Evolutionary conservation across 1,140 invertebrate species (phyloP).

Genomic region (Cyrtorhinus lividipennis): DNA sequence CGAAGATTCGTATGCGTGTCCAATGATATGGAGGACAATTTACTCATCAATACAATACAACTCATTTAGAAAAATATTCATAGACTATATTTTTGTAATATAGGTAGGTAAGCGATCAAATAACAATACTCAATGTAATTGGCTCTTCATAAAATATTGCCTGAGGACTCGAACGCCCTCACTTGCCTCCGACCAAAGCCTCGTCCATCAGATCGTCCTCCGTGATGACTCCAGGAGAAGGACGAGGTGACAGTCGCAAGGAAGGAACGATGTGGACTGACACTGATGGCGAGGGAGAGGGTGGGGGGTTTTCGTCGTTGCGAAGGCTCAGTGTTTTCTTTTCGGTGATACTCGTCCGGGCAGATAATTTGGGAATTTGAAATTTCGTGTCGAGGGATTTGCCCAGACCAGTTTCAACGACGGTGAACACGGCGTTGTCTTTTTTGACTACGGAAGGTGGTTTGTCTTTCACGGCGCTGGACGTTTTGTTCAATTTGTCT

Average conservation of each 20-base stretch:
- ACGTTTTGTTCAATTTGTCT: slow-evolving; percentile 34
- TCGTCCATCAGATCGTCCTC: slow-evolving; percentile 84
- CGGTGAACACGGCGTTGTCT: slow-evolving; percentile 28
- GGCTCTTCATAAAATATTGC: not conserved
- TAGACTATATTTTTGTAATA: not conserved
- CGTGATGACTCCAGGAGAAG: slow-evolving; percentile 64
- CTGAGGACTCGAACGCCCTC: too few species aligned
- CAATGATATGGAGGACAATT: too few species aligned
- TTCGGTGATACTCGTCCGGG: slow-evolving; percentile 28
- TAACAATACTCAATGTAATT: too few species aligned
- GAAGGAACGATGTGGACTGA: slow-evolving; percentile 65
- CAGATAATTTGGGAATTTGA: slow-evolving; percentile 69
- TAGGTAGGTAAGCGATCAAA: too few species aligned
- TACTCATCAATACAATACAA: not conserved
- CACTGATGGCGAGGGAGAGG: slow-evolving; percentile 47
- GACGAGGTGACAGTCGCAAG: slow-evolving; percentile 52
- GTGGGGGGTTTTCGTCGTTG: slow-evolving; percentile 39
- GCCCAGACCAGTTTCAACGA: slow-evolving; percentile 51
- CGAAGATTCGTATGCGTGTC: too few species aligned
- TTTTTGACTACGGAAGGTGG: slow-evolving; percentile 51
- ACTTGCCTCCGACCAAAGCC: slow-evolving; percentile 36
- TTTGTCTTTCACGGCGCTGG: slow-evolving; percentile 42
- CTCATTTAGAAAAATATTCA: not conserved
- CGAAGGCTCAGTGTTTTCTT: slow-evolving; percentile 33
- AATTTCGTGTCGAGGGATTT: slow-evolving; percentile 69